A percentile compares a stretch with the other conserved stretches of the same genome.
phyloP scores from a whole-genome alignment of 1,140 invertebrate genomes.

The Lerema accius region DNA sequence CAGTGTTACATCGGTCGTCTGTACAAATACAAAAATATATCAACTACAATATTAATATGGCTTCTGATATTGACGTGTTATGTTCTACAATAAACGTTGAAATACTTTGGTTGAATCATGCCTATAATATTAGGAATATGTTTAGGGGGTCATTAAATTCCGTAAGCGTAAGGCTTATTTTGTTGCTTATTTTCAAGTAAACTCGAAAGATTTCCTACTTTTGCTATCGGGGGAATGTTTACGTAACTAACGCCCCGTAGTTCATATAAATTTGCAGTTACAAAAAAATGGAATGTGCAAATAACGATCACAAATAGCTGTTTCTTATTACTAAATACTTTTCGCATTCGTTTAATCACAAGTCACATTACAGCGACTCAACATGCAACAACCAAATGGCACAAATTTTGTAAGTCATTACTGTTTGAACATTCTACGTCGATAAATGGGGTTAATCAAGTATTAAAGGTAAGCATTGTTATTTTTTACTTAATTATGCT shows the following conservation, averaged over 20 bases:
- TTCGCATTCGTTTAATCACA: conserved; percentile 16
- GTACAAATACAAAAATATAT: conserved; percentile 75
- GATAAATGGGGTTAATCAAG: too few species aligned
- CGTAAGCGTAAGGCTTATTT: too few species aligned
- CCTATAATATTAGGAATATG: too few species aligned
- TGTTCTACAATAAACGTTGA: conserved; percentile 41
- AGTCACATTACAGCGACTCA: background rate
- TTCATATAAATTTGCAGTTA: background rate
- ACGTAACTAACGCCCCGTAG: too few species aligned
- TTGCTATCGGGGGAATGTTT: background rate
- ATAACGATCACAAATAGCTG: conserved; percentile 39
- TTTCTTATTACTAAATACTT: background rate
- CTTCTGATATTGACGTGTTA: conserved; percentile 49
- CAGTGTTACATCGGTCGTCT: conserved; percentile 47
- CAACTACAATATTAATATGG: conserved; percentile 65
- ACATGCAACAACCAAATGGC: conserved; percentile 43
- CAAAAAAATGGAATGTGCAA: conserved; percentile 51
- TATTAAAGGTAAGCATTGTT: too few species aligned
- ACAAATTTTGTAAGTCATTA: conserved; percentile 58
- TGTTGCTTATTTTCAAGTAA: too few species aligned
- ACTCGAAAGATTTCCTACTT: too few species aligned
- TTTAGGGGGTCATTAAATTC: too few species aligned
- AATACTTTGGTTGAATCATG: conserved; percentile 52
- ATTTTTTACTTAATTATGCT: too few species aligned
- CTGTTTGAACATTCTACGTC: conserved; percentile 38